A percentile compares a stretch with the other conserved stretches of the same genome.
Conservation (phyloP, 2,888 invertebrate genomes). For the Carterocephalus palaemon region DNA sequence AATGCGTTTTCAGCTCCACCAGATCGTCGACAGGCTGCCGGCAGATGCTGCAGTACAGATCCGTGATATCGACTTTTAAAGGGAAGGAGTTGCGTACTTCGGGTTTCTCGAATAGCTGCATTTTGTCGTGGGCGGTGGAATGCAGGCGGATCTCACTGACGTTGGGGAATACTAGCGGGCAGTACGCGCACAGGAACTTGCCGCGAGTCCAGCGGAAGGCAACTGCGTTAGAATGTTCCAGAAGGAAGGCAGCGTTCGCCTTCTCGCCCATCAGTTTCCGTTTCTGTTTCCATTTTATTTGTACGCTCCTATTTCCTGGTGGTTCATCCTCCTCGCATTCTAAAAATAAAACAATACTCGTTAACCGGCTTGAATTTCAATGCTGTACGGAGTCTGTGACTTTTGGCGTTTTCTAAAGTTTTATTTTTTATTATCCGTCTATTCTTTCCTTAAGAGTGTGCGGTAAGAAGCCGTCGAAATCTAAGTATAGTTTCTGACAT, state of each 20-base stretch:
- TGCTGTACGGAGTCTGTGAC: no score
- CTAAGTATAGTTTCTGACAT: no score
- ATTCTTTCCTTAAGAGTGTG: no score
- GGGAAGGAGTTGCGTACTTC: conserved; percentile 49
- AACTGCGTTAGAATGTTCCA: conserved; percentile 56
- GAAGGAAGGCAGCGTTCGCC: conserved; percentile 53
- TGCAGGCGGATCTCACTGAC: conserved; percentile 46
- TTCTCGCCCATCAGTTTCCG: conserved; percentile 42
- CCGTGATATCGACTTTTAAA: conserved; percentile 54
- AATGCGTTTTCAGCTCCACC: conserved; percentile 46
- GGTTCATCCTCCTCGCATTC: conserved; percentile 39
- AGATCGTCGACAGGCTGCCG: conserved; percentile 33
- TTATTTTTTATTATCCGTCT: no score
- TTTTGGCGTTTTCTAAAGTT: no score
- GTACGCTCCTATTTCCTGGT: conserved; percentile 30
- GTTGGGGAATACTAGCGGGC: conserved; percentile 41
- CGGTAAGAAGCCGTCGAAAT: no score
- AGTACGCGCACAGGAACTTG: conserved; percentile 58
- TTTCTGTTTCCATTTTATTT: conserved; percentile 50
- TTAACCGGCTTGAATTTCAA: conserved; percentile 6
- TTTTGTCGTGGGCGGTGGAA: conserved; percentile 43
- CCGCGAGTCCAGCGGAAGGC: conserved; percentile 56
- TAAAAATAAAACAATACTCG: conserved; percentile 48
- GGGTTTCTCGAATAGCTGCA: conserved; percentile 44
- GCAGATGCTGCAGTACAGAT: conserved; percentile 49